These are phyloP conservation scores for Lethrus apterus DNA, from an alignment of 1,140 invertebrate species.

Conservation along the genomic window DNA sequence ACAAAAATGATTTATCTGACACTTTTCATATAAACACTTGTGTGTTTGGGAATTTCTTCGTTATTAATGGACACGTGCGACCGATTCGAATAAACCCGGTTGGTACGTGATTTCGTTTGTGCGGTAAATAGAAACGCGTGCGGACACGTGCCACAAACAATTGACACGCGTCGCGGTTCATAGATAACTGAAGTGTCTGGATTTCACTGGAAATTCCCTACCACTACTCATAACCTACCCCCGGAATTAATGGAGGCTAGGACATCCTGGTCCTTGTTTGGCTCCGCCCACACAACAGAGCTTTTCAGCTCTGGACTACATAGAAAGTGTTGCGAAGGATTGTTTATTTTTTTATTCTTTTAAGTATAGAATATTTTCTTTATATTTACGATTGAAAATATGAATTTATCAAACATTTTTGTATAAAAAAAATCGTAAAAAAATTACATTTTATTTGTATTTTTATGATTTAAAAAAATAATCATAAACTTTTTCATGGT, in stretches of 20 bases:
- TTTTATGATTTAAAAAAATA: too few species aligned
- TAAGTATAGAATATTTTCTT: too few species aligned
- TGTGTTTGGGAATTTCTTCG: not conserved
- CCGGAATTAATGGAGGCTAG: constrained; percentile 6
- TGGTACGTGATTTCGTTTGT: constrained; percentile 11
- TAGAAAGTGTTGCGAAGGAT: too few species aligned
- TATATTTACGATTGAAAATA: too few species aligned
- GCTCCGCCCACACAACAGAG: too few species aligned
- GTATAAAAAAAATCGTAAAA: too few species aligned
- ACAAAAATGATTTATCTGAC: not conserved
- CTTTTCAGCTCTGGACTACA: too few species aligned
- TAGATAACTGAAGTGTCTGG: constrained; percentile 17
- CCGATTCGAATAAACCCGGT: not conserved
- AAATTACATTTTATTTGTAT: too few species aligned
- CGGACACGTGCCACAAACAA: constrained; percentile 16
- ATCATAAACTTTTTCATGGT: too few species aligned
- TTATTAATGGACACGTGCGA: not conserved
- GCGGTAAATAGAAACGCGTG: constrained; percentile 15
- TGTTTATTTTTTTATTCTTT: too few species aligned
- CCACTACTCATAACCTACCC: constrained; percentile 1
- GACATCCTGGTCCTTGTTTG: constrained; percentile 17
- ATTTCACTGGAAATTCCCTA: constrained; percentile 15
- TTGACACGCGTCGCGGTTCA: constrained; percentile 19
- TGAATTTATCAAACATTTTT: too few species aligned
- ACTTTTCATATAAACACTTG: not conserved